Base-by-base conservation (phyloP, 2,113 vertebrate genomes). In the Bambusicola thoracicus region DNA sequence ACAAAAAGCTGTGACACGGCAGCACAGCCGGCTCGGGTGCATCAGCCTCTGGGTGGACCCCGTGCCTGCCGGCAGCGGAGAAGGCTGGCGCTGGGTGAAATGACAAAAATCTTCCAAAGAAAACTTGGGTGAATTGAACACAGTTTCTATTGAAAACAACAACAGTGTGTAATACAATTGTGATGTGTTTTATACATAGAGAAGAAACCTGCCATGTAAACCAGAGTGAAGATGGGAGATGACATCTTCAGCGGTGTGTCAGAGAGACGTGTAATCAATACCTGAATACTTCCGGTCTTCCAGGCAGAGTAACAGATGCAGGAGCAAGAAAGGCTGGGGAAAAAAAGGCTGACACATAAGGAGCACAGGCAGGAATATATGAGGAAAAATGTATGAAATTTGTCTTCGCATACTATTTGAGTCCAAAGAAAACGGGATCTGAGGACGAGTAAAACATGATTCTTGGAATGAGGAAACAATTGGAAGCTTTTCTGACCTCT, bases 1-100 rank as follows among this genome's bases (percentile, higher is more conserved):
- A 94, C 80, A 93, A 97, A 94, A 93, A 78, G 87, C 67, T 94
- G 36, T 91, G 93, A 74, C 58, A 43, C 74, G 82, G 76, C 70
- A 87, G 53, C 44, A 5, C 68, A 83, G 87, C 0, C 14, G 77
- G 38, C 81, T 82, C 62, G 76, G 86, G 72, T 91, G 46, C 69
- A 83, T 46, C 73, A 89, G 75, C 70, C 81, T 93, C 81, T 4
- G 11, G 59, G 82, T 95, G 92, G 90, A 92, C 83, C 46, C 85
- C 46, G 56, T 72, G 43, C 34, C 72, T 94, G 58, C 94, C 84
- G 93, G 80, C 88, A 69, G 65, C 61, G 1, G 2, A 85, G 65
- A 59, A 67, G 78, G 72, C 61, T 85, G 76, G 63, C 46, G 41
- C n/a, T 58, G 85, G 61, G 51, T 84, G 89, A 88, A 93, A 85